phyloP scores from a whole-genome alignment of 1,140 invertebrate genomes.

The Aphelenchoides besseyi region DNA sequence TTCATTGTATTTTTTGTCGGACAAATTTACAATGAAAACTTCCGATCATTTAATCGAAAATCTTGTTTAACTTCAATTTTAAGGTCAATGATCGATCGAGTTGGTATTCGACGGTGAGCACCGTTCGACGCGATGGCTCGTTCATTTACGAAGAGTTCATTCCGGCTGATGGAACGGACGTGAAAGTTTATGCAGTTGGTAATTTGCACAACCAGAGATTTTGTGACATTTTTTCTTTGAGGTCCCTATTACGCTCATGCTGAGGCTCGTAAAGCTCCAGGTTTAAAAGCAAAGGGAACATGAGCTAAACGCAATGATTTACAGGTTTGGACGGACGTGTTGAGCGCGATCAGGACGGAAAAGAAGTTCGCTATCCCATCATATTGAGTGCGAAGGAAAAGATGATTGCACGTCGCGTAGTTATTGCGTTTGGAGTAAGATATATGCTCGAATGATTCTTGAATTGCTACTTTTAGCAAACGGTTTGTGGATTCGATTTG shows the following conservation, averaged over 20 bases:
- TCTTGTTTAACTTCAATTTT: conserved; percentile 18
- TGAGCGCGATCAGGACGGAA: conserved; percentile 93
- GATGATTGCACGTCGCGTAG: conserved; percentile 96
- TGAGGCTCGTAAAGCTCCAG: conserved; percentile 95
- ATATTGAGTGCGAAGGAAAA: conserved; percentile 96
- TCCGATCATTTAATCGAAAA: too few species aligned
- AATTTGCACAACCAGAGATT: too few species aligned
- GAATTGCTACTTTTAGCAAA: conserved; percentile 71
- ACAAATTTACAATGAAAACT: too few species aligned
- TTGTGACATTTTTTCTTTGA: too few species aligned
- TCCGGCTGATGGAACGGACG: conserved; percentile 95
- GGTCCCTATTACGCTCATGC: conserved; percentile 98
- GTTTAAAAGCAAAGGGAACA: conserved; percentile 80
- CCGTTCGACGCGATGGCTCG: conserved; percentile 90
- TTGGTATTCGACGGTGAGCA: conserved; percentile 92
- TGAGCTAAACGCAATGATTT: conserved; percentile 81
- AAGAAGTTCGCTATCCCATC: conserved; percentile 96
- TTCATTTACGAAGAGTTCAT: conserved; percentile 99
- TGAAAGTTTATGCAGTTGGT: conserved; percentile 85
- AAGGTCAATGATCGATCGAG: conserved; percentile 95
- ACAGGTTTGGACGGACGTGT: conserved; percentile 77
- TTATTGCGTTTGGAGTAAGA: conserved; percentile 81
- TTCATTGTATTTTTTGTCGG: too few species aligned
- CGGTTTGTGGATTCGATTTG: conserved; percentile 98
- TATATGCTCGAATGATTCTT: conserved; percentile 3